A percentile compares a stretch with the other conserved stretches of the same genome.
Evolutionary conservation across 2,113 vertebrate species (phyloP).

Genomic region (Brevimyrus niger): DNA sequence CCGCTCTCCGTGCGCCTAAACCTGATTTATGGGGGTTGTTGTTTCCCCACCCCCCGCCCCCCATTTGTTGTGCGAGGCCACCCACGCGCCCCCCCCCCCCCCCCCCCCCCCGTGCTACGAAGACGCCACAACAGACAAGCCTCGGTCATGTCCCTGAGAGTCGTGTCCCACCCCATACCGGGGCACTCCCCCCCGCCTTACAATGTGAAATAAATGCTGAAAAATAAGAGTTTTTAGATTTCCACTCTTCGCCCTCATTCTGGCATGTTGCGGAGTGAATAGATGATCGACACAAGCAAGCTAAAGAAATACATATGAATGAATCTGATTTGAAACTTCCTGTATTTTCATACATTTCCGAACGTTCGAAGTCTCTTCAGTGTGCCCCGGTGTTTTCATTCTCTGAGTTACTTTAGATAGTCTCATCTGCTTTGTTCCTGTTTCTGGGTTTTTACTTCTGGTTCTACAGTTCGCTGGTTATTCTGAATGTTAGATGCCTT

Average conservation of each 20-base stretch:
- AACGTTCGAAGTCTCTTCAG: neutral
- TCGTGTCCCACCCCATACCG: neutral
- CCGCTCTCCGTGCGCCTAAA: too few relatives aligned
- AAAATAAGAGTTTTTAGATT: neutral
- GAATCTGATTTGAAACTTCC: neutral
- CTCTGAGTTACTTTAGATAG: neutral
- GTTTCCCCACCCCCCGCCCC: too few relatives aligned
- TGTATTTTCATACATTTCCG: neutral
- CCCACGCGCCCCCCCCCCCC: too few relatives aligned
- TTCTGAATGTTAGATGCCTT: neutral
- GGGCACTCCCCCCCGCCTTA: neutral
- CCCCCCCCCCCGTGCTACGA: neutral
- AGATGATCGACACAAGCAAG: neutral
- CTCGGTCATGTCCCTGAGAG: neutral
- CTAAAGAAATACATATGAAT: neutral
- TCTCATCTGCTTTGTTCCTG: neutral
- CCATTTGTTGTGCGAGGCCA: too few relatives aligned
- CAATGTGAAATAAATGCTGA: neutral
- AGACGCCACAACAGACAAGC: neutral
- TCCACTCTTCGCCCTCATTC: neutral
- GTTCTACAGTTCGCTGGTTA: neutral
- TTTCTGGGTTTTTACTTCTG: neutral
- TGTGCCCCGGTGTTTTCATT: neutral
- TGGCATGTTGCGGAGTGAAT: neutral
- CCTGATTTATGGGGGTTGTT: too few relatives aligned